phyloP scores from a whole-genome alignment of 2,113 vertebrate species.

The Artemisiospiza belli region DNA sequence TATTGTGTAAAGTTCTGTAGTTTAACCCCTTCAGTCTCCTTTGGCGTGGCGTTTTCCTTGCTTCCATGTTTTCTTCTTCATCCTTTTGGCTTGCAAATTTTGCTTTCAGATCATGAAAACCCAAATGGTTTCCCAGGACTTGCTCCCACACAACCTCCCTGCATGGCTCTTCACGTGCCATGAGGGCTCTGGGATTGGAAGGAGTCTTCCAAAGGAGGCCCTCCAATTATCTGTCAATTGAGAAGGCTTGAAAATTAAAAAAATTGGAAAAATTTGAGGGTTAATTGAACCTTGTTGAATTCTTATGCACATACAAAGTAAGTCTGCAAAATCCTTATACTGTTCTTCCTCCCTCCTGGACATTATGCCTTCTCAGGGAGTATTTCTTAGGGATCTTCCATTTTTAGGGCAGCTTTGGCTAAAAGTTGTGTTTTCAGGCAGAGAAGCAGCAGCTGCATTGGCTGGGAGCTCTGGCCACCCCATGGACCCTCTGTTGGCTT shows the following conservation, averaged over 20 bases:
- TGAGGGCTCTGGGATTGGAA: neutral
- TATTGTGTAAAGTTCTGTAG: neutral
- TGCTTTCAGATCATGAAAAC: neutral
- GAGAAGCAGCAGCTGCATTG: neutral
- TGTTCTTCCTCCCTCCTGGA: neutral
- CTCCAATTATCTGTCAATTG: neutral
- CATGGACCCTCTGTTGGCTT: neutral
- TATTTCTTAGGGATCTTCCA: neutral
- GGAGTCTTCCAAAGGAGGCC: neutral
- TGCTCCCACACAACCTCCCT: neutral
- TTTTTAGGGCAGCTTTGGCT: neutral
- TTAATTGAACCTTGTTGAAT: neutral
- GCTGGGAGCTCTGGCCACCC: neutral
- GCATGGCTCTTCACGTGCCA: fast-evolving
- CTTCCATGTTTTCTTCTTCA: neutral
- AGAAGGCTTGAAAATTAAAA: neutral
- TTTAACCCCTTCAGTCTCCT: constrained; percentile 16
- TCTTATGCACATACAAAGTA: neutral
- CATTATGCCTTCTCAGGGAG: neutral
- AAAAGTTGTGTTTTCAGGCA: neutral
- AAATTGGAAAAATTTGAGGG: neutral
- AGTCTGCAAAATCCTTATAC: neutral
- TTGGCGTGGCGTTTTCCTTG: neutral
- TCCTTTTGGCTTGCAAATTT: neutral
- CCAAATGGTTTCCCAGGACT: neutral